Base-by-base conservation (phyloP, 2,797 vertebrate genomes). In the Lindbergichthys nudifrons region DNA sequence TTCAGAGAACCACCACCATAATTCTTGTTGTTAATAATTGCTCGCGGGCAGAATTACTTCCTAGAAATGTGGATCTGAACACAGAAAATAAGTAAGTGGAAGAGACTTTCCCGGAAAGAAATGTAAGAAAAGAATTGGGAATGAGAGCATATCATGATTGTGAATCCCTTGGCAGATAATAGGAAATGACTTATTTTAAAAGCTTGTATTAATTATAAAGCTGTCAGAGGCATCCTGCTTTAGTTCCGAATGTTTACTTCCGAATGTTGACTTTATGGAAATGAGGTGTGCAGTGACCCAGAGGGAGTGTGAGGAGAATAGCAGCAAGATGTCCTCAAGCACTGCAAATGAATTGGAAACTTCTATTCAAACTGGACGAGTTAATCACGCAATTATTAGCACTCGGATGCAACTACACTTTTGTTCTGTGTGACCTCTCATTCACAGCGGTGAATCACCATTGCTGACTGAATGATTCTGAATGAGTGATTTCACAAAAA, bases 21-120 rank as follows among this genome's bases (percentile, higher is more conserved):
- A 75, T 67, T 82, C 70, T 59, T 72, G 39, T 71, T 78, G 69
- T 75, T 83, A 86, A 79, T 90, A 81, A 81, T 73, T 77, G 65
- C 75, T 52, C 75, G 77, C 70, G 68, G 69, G 65, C 57, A 50
- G 77, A 81, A 78, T 81, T 51, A 73, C 75, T 81, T 81, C 76
- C 59, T 71, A 13, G 58, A 73, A 71, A 18, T 63, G 59, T 53
- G 42, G 48, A 51, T 59, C 52, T 72, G 75, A 81, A 83, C 30
- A 23, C 42, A 62, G 73, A 75, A 71, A 80, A 82, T 48, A 72
- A 64, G 10, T 68, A 83, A 85, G 74, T 58, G 58, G 67, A 72
- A 67, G 75, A 84, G 61, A 75, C 52, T 74, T 82, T 79, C 57
- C 46, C 58, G 54, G 52, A 83, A 74, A 53, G 48, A 52, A 75